phyloP scores from a whole-genome alignment of 2,113 vertebrate species.

The Anolis sagrei region DNA sequence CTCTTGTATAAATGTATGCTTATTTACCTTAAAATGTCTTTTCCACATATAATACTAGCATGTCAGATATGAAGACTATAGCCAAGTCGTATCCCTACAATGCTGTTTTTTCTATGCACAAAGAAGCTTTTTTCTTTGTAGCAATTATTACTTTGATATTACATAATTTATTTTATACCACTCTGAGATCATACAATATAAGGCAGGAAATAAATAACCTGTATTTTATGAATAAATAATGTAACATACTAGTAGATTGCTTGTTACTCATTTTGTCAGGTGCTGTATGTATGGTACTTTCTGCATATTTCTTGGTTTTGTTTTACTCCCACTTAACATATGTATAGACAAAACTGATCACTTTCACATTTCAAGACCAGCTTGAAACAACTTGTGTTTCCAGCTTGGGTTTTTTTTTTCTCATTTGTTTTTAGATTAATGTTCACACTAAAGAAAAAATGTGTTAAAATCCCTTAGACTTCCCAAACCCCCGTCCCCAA shows the following conservation, averaged over 20 bases:
- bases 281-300: conserved; percentile 19
- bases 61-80: not conserved
- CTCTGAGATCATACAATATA: not conserved
- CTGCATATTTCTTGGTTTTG: conserved; percentile 7
- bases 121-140: not conserved
- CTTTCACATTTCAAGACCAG: conserved; percentile 27
- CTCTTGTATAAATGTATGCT: not conserved
- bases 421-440: conserved; percentile 7
- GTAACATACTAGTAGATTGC: not conserved
- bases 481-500: not conserved
- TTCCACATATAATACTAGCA: not conserved
- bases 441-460: conserved; percentile 16
- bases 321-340: conserved; percentile 36
- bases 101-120: not conserved
- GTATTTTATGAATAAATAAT: no score
- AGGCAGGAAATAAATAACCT: no score
- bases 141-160: not conserved
- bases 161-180: conserved; percentile 11
- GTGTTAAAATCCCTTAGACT: conserved; percentile 8
- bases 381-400: conserved; percentile 13
- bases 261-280: conserved; percentile 23
- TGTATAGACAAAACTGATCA: conserved; percentile 40
- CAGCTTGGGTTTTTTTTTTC: conserved; percentile 23
- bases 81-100: not conserved
- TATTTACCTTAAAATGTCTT: not conserved